Percentiles rank a stretch among this genome's conserved stretches.
phyloP scores from a whole-genome alignment of 2,113 vertebrate species.

The Mustelus asterias region DNA sequence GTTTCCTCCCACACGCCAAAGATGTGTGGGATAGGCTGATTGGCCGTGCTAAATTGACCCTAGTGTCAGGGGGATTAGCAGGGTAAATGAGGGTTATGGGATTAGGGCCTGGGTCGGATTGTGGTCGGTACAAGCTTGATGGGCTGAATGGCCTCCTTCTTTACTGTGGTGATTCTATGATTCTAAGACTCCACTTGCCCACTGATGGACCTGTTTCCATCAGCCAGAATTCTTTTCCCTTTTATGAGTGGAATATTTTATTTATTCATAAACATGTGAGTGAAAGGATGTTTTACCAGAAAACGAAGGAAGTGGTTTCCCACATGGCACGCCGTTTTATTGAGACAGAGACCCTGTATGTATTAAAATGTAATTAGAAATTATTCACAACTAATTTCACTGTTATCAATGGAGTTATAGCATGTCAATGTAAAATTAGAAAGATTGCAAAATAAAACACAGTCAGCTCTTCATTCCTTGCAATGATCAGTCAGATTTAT shows the following conservation, averaged over 20 bases:
- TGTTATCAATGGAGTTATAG: not conserved
- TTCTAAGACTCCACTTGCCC: not conserved
- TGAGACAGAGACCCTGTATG: not conserved
- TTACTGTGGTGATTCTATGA: too few relatives aligned
- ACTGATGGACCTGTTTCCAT: not conserved
- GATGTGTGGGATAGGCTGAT: too few relatives aligned
- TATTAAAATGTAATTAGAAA: not conserved
- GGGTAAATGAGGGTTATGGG: too few relatives aligned
- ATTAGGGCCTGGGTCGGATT: too few relatives aligned
- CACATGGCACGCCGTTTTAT: not conserved
- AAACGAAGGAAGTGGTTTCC: not conserved
- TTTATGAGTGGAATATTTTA: not conserved
- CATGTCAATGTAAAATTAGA: not conserved
- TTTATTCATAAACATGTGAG: not conserved
- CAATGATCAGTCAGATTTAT: not conserved
- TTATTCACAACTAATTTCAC: not conserved
- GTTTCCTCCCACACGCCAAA: too few relatives aligned
- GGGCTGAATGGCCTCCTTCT: too few relatives aligned
- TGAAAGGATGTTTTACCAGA: not conserved
- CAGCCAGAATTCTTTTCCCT: not conserved
- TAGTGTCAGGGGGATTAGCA: too few relatives aligned
- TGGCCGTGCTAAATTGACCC: too few relatives aligned
- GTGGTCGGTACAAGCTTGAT: too few relatives aligned
- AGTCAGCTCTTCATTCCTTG: not conserved
- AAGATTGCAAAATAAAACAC: not conserved